phyloP scores from a whole-genome alignment of 2,113 vertebrate genomes.

The Daboia siamensis region DNA sequence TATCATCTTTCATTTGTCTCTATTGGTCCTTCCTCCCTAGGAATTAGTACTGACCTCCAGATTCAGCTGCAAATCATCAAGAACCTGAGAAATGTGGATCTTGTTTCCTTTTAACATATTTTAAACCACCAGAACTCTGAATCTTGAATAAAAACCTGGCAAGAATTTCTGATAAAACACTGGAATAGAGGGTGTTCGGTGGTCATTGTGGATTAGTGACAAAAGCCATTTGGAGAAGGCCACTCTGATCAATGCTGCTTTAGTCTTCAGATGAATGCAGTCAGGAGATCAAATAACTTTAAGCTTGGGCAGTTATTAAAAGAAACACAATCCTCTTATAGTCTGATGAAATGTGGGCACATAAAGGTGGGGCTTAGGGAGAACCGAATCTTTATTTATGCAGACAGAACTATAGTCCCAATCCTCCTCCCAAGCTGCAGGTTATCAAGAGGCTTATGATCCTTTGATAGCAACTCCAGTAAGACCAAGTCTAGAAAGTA shows the following conservation, averaged over 20 bases:
- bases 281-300: slow-evolving; percentile 35
- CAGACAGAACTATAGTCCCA: not conserved
- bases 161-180: not conserved
- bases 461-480: not conserved
- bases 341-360: slow-evolving; percentile 28
- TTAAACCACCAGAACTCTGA: not conserved
- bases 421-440: not conserved
- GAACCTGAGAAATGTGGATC: accelerated
- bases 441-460: not conserved
- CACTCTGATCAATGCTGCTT: not conserved
- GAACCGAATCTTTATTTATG: slow-evolving; percentile 26
- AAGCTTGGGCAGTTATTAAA: slow-evolving; percentile 75
- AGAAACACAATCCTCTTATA: slow-evolving; percentile 85
- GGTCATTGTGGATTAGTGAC: not conserved
- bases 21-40: accelerated
- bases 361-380: slow-evolving; percentile 21
- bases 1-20: not conserved
- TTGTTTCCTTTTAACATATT: not conserved
- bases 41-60: accelerated
- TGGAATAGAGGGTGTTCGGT: not conserved
- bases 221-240: not conserved
- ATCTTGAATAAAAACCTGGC: not conserved
- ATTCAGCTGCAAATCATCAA: accelerated
- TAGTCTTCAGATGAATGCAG: not conserved
- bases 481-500: not conserved